phyloP scores from a whole-genome alignment of 2,113 vertebrate genomes.

The Leptosomus discolor region DNA sequence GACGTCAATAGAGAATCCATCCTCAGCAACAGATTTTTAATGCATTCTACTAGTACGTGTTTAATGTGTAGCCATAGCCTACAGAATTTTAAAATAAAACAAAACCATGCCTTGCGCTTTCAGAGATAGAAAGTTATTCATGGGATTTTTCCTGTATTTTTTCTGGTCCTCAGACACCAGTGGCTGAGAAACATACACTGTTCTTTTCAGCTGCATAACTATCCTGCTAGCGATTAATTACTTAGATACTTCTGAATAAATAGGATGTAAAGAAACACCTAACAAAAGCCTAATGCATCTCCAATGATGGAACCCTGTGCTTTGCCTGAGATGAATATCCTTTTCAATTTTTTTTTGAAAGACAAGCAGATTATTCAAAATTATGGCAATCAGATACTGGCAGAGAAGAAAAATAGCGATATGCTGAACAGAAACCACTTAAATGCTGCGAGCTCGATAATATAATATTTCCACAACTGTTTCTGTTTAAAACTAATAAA shows the following conservation, averaged over 20 bases:
- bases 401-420: constrained; percentile 63
- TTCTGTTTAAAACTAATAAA: constrained; percentile 83
- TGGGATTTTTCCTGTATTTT: not conserved
- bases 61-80: not conserved
- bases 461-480: constrained; percentile 79
- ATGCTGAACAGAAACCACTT: constrained; percentile 70
- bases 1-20: not conserved
- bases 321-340: constrained; percentile 42
- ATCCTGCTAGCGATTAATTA: constrained; percentile 9
- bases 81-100: constrained; percentile 37
- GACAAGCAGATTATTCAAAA: constrained; percentile 72
- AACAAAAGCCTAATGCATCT: constrained; percentile 41
- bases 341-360: constrained; percentile 67
- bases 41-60: not conserved
- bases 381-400: constrained; percentile 68
- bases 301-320: not conserved
- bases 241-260: constrained; percentile 37
- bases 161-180: not conserved
- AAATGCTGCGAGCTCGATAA: constrained; percentile 66
- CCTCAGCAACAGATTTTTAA: constrained; percentile 30
- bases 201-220: not conserved
- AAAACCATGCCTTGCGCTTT: not conserved
- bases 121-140: constrained; percentile 20
- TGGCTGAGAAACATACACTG: not conserved
- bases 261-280: constrained; percentile 7